Base-by-base conservation (phyloP, 1,140 invertebrate genomes). In the Orius laevigatus region DNA sequence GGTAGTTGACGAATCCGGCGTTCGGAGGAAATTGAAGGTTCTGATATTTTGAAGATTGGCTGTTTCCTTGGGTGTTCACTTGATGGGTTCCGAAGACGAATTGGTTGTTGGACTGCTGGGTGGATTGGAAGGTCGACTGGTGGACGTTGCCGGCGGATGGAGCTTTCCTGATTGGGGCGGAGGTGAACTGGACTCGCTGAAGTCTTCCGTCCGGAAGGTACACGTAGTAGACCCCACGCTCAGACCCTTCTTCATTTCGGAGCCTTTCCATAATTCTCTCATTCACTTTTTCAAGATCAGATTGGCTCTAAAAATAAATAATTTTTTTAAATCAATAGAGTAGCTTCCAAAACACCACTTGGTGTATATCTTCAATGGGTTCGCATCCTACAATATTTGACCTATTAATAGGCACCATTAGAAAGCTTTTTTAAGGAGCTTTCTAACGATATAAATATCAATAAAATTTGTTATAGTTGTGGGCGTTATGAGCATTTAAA, bases 61-160 rank as follows among this genome's bases (percentile, higher is more conserved):
- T 66, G 68, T 42, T 53, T 52, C 16, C n/a, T 33, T 31, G 44
- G 6, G 35, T 15, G 34, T 16, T 47, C 11, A 45, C 40, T 42
- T 42, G 40, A 19, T 42, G 40, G 16, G 10, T 19, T 4, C 40
- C 40, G 40, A 42, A 42, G 19, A 12, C 11, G 14, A 11, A 14
- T 42, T 42, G 40, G n/a, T 45, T 19, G 11, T 45, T 45, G 5
- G n/a, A 11, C 11, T 45, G 20, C 12, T 45, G 43, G 32, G 43
- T 25, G n/a, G n/a, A 31, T 4, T 8, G 11, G 43, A 32, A 45
- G 6, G 18, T 31, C 5, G 8, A 5, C 32, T 45, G 43, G 4
- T 45, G 43, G 43, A 12, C 18, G 12, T 14, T 14, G 5, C n/a
- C 8, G 11, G 3, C 11, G 25, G 25, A 25, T 25, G 25, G 44